Evolutionary conservation across 2,888 invertebrate species (phyloP).

Genomic region (Lutraria lutraria): DNA sequence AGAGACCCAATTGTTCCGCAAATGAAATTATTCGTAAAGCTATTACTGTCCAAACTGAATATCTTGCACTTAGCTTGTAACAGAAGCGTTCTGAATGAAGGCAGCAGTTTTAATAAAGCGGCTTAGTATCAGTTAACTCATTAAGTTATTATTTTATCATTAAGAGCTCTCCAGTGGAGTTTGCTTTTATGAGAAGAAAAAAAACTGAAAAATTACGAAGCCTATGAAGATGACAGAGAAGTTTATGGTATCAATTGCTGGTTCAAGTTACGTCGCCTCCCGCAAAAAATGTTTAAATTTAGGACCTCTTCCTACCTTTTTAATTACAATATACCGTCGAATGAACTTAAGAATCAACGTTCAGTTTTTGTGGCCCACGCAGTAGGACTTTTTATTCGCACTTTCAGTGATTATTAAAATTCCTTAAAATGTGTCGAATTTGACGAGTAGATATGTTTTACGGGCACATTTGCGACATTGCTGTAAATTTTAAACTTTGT

Average conservation of each 20-base stretch:
- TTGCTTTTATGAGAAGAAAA: slow-evolving; percentile 32
- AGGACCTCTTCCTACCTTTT: slow-evolving; percentile 16
- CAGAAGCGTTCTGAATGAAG: slow-evolving; percentile 51
- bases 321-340: slow-evolving; percentile 27
- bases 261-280: neutral
- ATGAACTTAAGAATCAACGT: slow-evolving; percentile 23
- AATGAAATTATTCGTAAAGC: slow-evolving; percentile 68
- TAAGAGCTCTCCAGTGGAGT: slow-evolving; percentile 30
- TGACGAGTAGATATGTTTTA: slow-evolving; percentile 20
- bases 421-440: slow-evolving; percentile 16
- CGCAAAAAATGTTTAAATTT: slow-evolving; percentile 19
- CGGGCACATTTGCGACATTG: neutral
- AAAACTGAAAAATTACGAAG: neutral
- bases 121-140: slow-evolving; percentile 64
- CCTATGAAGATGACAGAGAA: slow-evolving; percentile 15
- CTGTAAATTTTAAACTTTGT: slow-evolving; percentile 18
- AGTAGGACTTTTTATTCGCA: slow-evolving; percentile 11
- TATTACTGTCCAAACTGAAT: slow-evolving; percentile 42
- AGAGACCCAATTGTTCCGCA: slow-evolving; percentile 46
- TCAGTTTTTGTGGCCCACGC: slow-evolving; percentile 24
- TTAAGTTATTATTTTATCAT: slow-evolving; percentile 59
- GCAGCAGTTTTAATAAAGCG: slow-evolving; percentile 58
- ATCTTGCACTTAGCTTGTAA: slow-evolving; percentile 40
- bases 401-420: neutral
- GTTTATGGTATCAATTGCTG: slow-evolving; percentile 20